Conservation (phyloP, 1,140 invertebrate genomes). For the Psilanteris sp. region DNA sequence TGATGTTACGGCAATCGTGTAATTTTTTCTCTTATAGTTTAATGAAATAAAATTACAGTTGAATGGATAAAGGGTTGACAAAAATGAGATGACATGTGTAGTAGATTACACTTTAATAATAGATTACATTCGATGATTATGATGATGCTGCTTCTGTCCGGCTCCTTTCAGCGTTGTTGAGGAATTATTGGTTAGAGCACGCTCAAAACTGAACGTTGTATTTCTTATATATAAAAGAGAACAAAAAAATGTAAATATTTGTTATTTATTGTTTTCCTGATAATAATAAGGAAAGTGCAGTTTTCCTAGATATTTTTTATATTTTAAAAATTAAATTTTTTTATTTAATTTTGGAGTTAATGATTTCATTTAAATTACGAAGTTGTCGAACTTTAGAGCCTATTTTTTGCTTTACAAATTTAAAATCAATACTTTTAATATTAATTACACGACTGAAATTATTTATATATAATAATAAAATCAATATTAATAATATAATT, state of each 20-base stretch:
- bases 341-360: no score
- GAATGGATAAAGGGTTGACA: slow-evolving; percentile 70
- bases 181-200: slow-evolving; percentile 78
- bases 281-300: no score
- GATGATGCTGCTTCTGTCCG: slow-evolving; percentile 51
- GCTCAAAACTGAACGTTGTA: slow-evolving; percentile 79
- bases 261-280: slow-evolving; percentile 46
- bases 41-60: slow-evolving; percentile 77
- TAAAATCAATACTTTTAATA: no score
- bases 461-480: no score
- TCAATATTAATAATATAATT: no score
- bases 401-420: no score
- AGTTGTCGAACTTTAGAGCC: no score
- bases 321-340: no score
- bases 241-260: slow-evolving; percentile 59
- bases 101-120: slow-evolving; percentile 35
- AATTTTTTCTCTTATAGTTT: slow-evolving; percentile 75
- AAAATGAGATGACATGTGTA: slow-evolving; percentile 65
- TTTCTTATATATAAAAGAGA: slow-evolving; percentile 74
- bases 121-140: slow-evolving; percentile 3
- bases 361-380: no score
- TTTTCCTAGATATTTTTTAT: no score
- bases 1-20: slow-evolving; percentile 76
- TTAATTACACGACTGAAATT: no score
- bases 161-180: slow-evolving; percentile 75